Conservation (phyloP, 2,113 vertebrate species). For the Prunella himalayana region DNA sequence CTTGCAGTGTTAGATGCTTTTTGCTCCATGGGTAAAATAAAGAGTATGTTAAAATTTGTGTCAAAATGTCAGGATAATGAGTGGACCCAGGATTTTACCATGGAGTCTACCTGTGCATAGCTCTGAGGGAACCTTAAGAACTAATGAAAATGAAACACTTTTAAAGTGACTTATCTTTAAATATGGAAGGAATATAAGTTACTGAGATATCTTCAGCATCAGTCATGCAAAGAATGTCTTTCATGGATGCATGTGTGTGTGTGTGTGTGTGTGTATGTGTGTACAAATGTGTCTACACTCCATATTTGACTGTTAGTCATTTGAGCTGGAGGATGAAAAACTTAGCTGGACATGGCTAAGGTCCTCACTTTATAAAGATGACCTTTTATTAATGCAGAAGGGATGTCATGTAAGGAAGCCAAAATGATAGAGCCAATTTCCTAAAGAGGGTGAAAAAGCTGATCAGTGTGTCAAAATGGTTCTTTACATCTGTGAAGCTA, state of each 20-base stretch:
- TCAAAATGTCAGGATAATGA: neutral
- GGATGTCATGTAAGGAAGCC: neutral
- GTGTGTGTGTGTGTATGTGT: neutral
- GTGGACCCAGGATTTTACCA: neutral
- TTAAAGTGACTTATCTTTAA: neutral
- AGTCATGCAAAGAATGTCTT: neutral
- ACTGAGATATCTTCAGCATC: neutral
- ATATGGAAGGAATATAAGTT: neutral
- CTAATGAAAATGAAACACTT: neutral
- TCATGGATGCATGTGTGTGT: fast-evolving
- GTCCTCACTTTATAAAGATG: neutral
- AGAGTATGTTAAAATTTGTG: neutral
- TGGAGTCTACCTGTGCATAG: neutral
- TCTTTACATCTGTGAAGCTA: neutral
- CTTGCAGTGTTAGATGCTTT: neutral
- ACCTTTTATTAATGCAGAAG: neutral
- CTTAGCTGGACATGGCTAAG: neutral
- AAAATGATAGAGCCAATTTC: neutral
- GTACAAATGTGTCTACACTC: neutral
- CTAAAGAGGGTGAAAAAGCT: neutral
- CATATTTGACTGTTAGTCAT: neutral
- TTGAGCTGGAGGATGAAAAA: neutral
- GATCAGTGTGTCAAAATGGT: neutral
- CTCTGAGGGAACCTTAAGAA: neutral
- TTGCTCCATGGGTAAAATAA: neutral